These are phyloP conservation scores for Villa cingulata DNA, from an alignment of 2,888 invertebrate genomes.

Conservation along the genomic window DNA sequence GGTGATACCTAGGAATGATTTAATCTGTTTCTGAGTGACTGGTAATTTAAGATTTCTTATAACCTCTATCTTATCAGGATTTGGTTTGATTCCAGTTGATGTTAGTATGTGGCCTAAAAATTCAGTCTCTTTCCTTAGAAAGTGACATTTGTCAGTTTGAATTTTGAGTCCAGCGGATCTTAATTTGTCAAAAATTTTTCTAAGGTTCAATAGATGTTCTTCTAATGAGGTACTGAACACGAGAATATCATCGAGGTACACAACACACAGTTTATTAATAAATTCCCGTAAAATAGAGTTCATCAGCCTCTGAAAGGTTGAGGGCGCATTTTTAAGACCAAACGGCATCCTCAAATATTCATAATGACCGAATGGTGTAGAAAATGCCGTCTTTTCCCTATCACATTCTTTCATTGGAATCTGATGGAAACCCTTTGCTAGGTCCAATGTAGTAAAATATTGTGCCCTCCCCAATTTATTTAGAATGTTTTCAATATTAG, in stretches of 20 bases:
- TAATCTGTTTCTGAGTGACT: neutral
- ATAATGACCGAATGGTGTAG: conserved; percentile 2
- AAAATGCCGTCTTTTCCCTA: conserved; percentile 8
- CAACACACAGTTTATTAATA: conserved; percentile 4
- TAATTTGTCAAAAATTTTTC: conserved; percentile 1
- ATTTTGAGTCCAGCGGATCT: neutral
- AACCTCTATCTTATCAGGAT: conserved; percentile 9
- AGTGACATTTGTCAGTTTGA: conserved; percentile 8
- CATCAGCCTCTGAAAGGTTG: neutral
- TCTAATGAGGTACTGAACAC: conserved; percentile 2
- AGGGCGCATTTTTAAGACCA: conserved; percentile 3
- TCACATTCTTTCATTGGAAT: conserved; percentile 4
- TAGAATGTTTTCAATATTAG: conserved; percentile 10
- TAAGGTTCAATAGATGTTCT: neutral
- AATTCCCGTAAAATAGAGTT: conserved; percentile 2
- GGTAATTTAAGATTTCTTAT: conserved; percentile 4
- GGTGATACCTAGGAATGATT: neutral
- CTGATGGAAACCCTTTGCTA: conserved; percentile 17
- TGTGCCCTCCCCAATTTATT: conserved; percentile 2
- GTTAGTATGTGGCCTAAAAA: conserved; percentile 20
- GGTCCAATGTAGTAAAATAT: conserved; percentile 15
- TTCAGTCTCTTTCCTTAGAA: conserved; percentile 17
- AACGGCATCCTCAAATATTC: conserved; percentile 4
- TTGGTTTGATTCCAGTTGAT: conserved; percentile 14
- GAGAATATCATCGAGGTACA: conserved; percentile 9